phyloP scores from a whole-genome alignment of 2,888 invertebrate genomes.

The Drosophila buzzatii region DNA sequence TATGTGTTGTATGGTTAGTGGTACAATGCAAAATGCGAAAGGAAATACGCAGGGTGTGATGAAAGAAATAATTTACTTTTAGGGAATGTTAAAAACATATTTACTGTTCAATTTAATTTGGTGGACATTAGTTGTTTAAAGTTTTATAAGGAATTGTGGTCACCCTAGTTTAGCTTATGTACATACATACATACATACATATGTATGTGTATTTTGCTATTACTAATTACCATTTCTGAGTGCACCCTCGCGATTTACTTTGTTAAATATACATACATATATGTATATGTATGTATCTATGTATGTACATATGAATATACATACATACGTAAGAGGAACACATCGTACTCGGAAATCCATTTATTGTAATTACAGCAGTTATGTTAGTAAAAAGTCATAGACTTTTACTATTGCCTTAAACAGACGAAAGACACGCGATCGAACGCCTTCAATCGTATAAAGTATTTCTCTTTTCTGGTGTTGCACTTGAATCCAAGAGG shows the following conservation, averaged over 20 bases:
- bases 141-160: too few species aligned
- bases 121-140: too few species aligned
- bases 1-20: too few species aligned
- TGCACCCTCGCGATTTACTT: not conserved
- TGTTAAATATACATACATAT: not conserved
- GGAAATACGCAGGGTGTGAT: too few species aligned
- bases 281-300: not conserved
- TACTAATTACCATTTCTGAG: too few species aligned
- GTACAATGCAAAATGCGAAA: too few species aligned
- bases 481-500: constrained; percentile 44
- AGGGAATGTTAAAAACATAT: too few species aligned
- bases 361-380: not conserved
- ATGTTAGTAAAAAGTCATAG: not conserved
- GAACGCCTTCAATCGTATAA: constrained; percentile 46
- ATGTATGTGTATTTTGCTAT: too few species aligned
- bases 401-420: constrained; percentile 19
- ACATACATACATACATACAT: not conserved
- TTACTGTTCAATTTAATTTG: too few species aligned
- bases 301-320: not conserved
- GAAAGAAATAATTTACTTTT: too few species aligned
- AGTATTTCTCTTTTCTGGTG: constrained; percentile 32
- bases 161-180: too few species aligned
- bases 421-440: constrained; percentile 50
- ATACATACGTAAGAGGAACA: not conserved
- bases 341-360: constrained; percentile 10